phyloP scores from a whole-genome alignment of 2,888 invertebrate species.

The Diachrysia chrysitis region DNA sequence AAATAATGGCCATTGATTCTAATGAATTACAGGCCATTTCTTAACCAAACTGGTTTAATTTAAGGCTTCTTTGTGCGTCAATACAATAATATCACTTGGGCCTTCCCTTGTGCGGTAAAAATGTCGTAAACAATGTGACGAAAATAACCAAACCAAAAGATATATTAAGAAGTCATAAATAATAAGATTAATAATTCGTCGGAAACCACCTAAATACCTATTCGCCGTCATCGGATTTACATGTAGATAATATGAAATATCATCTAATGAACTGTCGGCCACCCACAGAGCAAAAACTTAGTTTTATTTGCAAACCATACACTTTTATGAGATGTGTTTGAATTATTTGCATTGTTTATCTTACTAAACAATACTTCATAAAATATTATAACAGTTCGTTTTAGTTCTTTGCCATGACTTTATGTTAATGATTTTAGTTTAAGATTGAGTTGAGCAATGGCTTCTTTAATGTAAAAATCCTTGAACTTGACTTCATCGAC shows the following conservation, averaged over 20 bases:
- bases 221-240: no score
- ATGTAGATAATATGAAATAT: no score
- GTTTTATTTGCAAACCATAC: not conserved
- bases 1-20: not conserved
- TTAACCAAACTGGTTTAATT: not conserved
- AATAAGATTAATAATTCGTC: no score
- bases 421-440: not conserved
- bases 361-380: not conserved
- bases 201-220: no score
- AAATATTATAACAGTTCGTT: constrained; percentile 1
- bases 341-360: constrained; percentile 15
- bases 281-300: constrained; percentile 23
- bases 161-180: no score
- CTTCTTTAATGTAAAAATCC: no score
- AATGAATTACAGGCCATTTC: no score
- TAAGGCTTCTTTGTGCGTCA: constrained; percentile 1
- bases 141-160: no score
- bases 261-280: constrained; percentile 8
- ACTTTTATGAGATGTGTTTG: not conserved
- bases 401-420: not conserved
- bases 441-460: no score
- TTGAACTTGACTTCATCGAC: no score
- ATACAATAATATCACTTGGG: not conserved
- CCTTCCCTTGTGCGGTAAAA: not conserved
- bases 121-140: not conserved